A percentile compares a stretch with the other conserved stretches of the same genome.
These are phyloP conservation scores for Petaurus breviceps DNA, from an alignment of 2,113 vertebrate species.

Conservation along the genomic window DNA sequence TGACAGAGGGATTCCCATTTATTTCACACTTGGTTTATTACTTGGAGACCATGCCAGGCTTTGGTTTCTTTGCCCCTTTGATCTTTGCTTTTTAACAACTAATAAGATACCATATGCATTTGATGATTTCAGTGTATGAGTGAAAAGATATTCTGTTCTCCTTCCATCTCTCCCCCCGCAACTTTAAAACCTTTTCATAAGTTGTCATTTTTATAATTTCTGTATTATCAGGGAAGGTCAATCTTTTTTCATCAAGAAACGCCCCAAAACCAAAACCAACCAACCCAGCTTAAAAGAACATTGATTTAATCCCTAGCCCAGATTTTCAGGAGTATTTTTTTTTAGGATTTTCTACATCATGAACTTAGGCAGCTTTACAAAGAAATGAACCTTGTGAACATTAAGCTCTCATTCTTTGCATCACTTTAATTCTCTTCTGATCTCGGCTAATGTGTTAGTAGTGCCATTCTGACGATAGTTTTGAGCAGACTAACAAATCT, in stretches of 20 bases:
- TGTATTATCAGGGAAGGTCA: conserved; percentile 75
- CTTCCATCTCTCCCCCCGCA: conserved; percentile 53
- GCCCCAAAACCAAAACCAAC: conserved; percentile 83
- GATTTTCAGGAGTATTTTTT: conserved; percentile 76
- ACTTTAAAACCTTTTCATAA: conserved; percentile 74
- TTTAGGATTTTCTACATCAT: not conserved
- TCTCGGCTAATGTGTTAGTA: conserved; percentile 76
- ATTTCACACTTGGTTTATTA: conserved; percentile 65
- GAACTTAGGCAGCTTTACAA: not conserved
- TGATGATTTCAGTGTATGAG: conserved; percentile 41
- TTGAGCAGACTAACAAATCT: conserved; percentile 91
- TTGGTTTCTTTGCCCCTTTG: conserved; percentile 59
- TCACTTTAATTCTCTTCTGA: not conserved
- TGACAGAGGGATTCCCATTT: conserved; percentile 54
- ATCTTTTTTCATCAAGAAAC: conserved; percentile 76
- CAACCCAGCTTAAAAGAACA: conserved; percentile 89
- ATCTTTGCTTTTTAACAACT: not conserved
- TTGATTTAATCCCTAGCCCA: conserved; percentile 93
- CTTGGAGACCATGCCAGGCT: conserved; percentile 63
- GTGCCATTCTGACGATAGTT: conserved; percentile 86
- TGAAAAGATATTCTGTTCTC: conserved; percentile 34
- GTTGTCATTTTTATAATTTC: conserved; percentile 64
- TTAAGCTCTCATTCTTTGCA: not conserved
- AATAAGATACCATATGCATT: not conserved
- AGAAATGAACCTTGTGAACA: not conserved